Evolutionary conservation across 2,113 vertebrate species (phyloP).

Genomic region (Lycaon pictus): DNA sequence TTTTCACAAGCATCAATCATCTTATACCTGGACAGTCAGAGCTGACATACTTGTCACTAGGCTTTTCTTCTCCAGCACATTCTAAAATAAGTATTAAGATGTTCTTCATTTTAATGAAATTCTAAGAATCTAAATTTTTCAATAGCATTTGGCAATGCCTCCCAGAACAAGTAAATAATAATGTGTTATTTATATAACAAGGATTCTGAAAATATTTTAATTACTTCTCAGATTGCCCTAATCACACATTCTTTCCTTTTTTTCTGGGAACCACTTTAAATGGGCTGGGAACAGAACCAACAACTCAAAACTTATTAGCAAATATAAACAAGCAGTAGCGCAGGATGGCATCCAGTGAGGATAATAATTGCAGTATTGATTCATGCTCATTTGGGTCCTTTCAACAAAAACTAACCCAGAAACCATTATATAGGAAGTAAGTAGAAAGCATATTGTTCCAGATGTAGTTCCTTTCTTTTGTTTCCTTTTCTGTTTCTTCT

Average conservation of each 20-base stretch:
- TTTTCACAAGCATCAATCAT: neutral
- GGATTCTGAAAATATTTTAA: constrained; percentile 52
- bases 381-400: neutral
- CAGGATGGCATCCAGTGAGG: neutral
- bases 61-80: neutral
- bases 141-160: neutral
- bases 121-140: neutral
- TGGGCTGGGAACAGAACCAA: constrained; percentile 1
- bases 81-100: neutral
- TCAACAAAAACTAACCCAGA: neutral
- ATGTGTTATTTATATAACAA: constrained; percentile 44
- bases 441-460: neutral
- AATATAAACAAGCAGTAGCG: neutral
- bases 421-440: neutral
- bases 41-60: neutral
- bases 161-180: constrained; percentile 40
- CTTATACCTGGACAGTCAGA: neutral
- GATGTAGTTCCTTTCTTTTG: neutral
- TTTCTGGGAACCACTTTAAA: constrained; percentile 51
- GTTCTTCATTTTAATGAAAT: constrained; percentile 35
- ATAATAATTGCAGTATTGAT: neutral
- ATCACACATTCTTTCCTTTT: neutral
- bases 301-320: neutral
- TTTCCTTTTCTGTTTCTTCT: neutral
- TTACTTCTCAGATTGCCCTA: constrained; percentile 6